Percentiles rank a stretch among this genome's conserved stretches.
These are phyloP conservation scores for Ailuropoda melanoleuca DNA, from an alignment of 2,113 vertebrate species.

Conservation along the genomic window DNA sequence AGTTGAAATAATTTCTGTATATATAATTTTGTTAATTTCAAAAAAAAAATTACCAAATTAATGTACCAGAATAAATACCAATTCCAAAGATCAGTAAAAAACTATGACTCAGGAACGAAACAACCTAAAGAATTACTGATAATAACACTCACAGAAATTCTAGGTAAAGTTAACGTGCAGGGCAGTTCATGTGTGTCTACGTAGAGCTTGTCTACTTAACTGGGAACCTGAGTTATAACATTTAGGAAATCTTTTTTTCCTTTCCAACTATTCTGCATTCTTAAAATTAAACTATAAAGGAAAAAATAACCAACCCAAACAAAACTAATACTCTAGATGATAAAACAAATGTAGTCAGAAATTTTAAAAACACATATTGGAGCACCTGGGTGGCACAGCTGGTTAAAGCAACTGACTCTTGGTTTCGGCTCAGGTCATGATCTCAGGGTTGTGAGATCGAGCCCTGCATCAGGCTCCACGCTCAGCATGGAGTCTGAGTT, in stretches of 20 bases:
- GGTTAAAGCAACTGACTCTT: neutral
- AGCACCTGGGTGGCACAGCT: neutral
- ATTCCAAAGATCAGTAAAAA: neutral
- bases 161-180: neutral
- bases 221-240: neutral
- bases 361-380: neutral
- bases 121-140: neutral
- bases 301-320: neutral
- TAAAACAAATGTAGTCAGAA: slow-evolving; percentile 28
- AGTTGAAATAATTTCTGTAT: neutral
- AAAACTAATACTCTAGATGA: neutral
- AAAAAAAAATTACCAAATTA: slow-evolving; percentile 19
- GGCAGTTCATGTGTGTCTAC: neutral
- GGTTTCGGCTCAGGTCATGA: neutral
- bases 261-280: neutral
- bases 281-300: slow-evolving; percentile 44
- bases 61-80: neutral
- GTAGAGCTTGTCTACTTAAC: neutral
- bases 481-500: neutral
- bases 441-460: neutral
- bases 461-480: neutral
- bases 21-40: neutral
- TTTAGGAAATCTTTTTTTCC: neutral
- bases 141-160: neutral
- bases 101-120: neutral